Base-by-base conservation (phyloP, 2,113 vertebrate species). In the Toxotes chatareus region DNA sequence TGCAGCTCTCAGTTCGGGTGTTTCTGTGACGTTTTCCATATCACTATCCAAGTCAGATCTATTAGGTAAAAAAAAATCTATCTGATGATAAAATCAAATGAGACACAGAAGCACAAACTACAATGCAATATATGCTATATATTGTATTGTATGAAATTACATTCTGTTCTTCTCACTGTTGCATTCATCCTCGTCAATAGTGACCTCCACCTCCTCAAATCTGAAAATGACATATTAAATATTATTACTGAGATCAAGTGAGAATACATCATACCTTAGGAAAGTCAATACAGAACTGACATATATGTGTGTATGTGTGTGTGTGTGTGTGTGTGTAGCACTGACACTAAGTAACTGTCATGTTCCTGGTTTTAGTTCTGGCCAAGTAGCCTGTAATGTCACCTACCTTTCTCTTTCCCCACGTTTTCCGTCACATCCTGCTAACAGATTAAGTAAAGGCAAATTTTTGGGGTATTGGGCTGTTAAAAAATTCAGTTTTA, bases 171-270 rank as follows among this genome's bases (percentile, higher is more conserved):
- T 60, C 55, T 67, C n/a, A 17, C 42, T 42, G 34, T 17, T 49
- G 61, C 40, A 57, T 19, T 73, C 53, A 5, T 61, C 63, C 4
- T 61, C 55, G 0, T 74, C 46, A 44, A 68, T 81, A 34, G 63
- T 61, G 19, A 80, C 55, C 19, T 80, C 79, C 55, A 81, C 73
- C 51, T 81, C 79, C 23, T 61, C 79, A 53, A 74, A 67, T 61
- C 79, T 74, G 63, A 44, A 60, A 53, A 70, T 4, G 0, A 42
- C 27, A 79, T 56, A 53, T 32, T 47, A 66, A 61, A 66, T 27
- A 27, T 27, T 27, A 27, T 27, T 5, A 65, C 0, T 21, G 14
- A 49, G 14, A 46, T 13, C 19, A 17, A 40, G 38, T 76, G 8
- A 57, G 44, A 56, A 59, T 47, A 21, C 27, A 27, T 27, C 27